Evolutionary conservation across 2,888 invertebrate genomes (phyloP).

Genomic region (Abrostola triplasia): DNA sequence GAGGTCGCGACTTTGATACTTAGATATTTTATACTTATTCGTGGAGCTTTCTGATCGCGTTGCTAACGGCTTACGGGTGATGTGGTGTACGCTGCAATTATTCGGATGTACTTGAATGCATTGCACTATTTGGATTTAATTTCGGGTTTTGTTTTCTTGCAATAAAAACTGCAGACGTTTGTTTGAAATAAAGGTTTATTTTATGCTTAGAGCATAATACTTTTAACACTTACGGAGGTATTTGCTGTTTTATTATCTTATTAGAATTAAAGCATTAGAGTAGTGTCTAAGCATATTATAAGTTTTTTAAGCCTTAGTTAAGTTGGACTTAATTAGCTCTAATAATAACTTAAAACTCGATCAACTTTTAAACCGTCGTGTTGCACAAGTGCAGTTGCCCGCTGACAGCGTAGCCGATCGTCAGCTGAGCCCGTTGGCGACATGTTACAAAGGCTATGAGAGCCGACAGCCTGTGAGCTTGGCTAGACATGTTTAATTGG

Average conservation of each 20-base stretch:
- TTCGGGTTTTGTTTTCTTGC: no score
- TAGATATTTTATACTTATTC: constrained; percentile 43
- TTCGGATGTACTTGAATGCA: no score
- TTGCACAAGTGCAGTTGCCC: constrained; percentile 10
- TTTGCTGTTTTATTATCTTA: no score
- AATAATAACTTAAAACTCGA: not conserved
- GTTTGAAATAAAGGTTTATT: no score
- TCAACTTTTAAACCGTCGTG: not conserved
- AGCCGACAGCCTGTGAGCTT: constrained; percentile 16
- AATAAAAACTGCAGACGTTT: no score
- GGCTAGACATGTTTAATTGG: constrained; percentile 35
- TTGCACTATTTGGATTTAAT: no score
- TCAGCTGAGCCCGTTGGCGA: constrained; percentile 9
- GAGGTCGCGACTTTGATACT: constrained; percentile 49
- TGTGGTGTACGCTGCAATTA: constrained; percentile 10
- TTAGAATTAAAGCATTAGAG: no score
- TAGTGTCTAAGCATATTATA: no score
- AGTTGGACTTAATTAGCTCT: not conserved
- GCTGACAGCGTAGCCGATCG: not conserved
- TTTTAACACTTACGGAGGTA: no score
- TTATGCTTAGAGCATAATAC: no score
- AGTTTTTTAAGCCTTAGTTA: no score
- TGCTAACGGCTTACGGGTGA: constrained; percentile 27
- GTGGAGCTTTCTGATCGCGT: constrained; percentile 19
- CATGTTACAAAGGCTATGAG: constrained; percentile 2